Conservation (phyloP, 2,797 vertebrate species). For the Cyprinodon diabolis region DNA sequence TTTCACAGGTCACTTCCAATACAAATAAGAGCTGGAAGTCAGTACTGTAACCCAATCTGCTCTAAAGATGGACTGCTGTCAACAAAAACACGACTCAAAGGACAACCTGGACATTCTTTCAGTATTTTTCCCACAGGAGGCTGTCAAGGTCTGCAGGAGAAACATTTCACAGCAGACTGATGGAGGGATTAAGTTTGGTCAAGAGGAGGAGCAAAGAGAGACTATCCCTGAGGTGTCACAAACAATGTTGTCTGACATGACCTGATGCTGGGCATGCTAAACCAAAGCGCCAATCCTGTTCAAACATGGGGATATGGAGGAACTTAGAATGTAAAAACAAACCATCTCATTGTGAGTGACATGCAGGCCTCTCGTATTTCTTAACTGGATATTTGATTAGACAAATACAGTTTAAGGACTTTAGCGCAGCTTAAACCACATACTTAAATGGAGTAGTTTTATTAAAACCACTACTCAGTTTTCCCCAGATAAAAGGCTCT, state of each 20-base stretch:
- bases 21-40: constrained; percentile 47
- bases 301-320: constrained; percentile 32
- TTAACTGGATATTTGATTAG: constrained; percentile 44
- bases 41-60: constrained; percentile 51
- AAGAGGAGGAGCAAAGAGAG: constrained; percentile 55
- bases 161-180: constrained; percentile 46
- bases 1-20: constrained; percentile 67
- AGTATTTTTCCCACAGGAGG: constrained; percentile 45
- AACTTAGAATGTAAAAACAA: constrained; percentile 62
- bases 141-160: constrained; percentile 51
- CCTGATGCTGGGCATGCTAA: constrained; percentile 35
- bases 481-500: constrained; percentile 6
- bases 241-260: constrained; percentile 58
- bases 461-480: constrained; percentile 12
- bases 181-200: constrained; percentile 54
- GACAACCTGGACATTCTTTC: constrained; percentile 38
- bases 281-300: constrained; percentile 30
- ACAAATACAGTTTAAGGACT: constrained; percentile 21
- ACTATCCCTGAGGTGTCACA: constrained; percentile 64
- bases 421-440: constrained; percentile 7
- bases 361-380: constrained; percentile 44
- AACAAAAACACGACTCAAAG: constrained; percentile 36
- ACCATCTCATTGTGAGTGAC: constrained; percentile 31
- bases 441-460: neutral
- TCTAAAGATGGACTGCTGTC: constrained; percentile 41